phyloP scores from a whole-genome alignment of 2,113 vertebrate genomes.

The Leptosomus discolor region DNA sequence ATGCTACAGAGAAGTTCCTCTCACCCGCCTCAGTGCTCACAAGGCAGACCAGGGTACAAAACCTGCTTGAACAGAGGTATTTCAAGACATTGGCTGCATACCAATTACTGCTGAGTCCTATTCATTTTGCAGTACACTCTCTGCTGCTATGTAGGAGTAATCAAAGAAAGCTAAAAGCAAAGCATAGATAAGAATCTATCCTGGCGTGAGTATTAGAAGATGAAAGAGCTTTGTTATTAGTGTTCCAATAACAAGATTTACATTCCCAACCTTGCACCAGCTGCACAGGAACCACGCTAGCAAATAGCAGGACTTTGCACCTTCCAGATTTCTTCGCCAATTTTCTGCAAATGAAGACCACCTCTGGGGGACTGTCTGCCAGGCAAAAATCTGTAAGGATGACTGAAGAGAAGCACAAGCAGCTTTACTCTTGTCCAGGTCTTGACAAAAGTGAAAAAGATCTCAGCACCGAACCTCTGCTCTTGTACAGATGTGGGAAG shows the following conservation, averaged over 20 bases:
- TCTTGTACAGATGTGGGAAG: background rate
- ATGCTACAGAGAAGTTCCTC: background rate
- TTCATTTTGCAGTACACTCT: conserved; percentile 4
- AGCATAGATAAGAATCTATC: conserved; percentile 49
- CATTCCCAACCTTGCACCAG: conserved; percentile 17
- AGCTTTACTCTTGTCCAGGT: background rate
- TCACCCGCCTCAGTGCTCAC: background rate
- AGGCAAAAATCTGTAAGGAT: background rate
- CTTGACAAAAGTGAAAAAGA: background rate
- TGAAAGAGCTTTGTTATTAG: conserved; percentile 54
- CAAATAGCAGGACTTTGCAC: background rate
- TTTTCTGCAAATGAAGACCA: background rate
- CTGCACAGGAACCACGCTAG: background rate
- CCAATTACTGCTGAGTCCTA: conserved; percentile 31
- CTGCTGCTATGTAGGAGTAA: conserved; percentile 36
- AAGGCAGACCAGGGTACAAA: conserved; percentile 22
- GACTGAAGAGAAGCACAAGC: background rate
- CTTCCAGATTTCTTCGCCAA: background rate
- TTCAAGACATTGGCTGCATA: conserved; percentile 46
- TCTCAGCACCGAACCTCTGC: background rate
- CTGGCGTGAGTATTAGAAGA: conserved; percentile 6
- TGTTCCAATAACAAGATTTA: background rate
- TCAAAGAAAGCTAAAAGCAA: conserved; percentile 57
- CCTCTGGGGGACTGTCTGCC: background rate
- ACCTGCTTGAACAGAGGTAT: conserved; percentile 43